Evolutionary conservation across 2,113 vertebrate species (phyloP).

Genomic region (Columba janthina): DNA sequence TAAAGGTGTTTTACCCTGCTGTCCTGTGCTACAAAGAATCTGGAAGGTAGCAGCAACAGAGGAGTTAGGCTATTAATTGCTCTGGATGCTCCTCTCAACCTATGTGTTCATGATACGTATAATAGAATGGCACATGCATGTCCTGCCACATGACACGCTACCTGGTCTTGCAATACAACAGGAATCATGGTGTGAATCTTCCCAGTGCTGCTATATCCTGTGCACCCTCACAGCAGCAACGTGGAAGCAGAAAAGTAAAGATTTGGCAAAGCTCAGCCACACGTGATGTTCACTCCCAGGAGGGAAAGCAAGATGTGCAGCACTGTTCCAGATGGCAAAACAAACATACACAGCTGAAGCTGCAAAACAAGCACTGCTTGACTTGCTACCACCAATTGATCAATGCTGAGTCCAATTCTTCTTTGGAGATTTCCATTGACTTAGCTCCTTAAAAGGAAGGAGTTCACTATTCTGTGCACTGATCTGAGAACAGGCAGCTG

Average conservation of each 20-base stretch:
- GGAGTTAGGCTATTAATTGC: neutral
- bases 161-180: neutral
- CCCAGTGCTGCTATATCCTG: neutral
- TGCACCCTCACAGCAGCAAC: neutral
- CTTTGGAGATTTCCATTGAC: neutral
- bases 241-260: neutral
- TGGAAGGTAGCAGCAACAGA: neutral
- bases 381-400: neutral
- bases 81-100: neutral
- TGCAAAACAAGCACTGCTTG: neutral
- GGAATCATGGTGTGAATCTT: neutral
- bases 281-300: neutral
- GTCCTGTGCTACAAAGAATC: neutral
- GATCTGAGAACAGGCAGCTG: neutral
- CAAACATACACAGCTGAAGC: neutral
- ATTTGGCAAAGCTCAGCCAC: neutral
- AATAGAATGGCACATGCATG: rapidly evolving
- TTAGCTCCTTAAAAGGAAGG: neutral
- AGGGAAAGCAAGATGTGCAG: neutral
- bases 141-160: neutral
- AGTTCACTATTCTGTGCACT: neutral
- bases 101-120: rapidly evolving
- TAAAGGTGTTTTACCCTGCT: neutral
- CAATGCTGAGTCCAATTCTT: neutral
- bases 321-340: neutral